A percentile compares a stretch with the other conserved stretches of the same genome.
Evolutionary conservation across 2,797 vertebrate genomes (phyloP).

Genomic region (Amblyraja radiata): DNA sequence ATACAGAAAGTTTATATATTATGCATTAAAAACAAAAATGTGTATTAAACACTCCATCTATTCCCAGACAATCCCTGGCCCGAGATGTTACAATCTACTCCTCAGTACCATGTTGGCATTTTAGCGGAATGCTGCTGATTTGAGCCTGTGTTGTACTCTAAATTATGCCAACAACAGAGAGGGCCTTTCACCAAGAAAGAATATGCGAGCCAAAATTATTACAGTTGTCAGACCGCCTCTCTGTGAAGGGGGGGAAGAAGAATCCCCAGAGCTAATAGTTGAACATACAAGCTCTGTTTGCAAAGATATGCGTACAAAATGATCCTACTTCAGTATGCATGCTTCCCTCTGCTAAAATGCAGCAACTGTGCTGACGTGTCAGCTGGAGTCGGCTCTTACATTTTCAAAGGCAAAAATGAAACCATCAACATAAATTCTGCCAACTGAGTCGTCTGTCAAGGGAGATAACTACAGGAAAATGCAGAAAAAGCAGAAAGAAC

Average conservation of each 20-base stretch:
- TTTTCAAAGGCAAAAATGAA: constrained; percentile 24
- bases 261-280: constrained; percentile 1
- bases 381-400: neutral
- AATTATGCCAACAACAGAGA: neutral
- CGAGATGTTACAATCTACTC: neutral
- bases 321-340: neutral
- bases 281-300: neutral
- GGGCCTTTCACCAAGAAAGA: neutral
- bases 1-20: neutral
- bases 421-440: neutral
- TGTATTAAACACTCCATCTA: neutral
- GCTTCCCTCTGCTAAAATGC: neutral
- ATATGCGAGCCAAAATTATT: neutral
- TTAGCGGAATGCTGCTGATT: neutral
- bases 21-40: neutral
- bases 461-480: neutral
- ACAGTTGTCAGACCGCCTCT: neutral
- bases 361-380: neutral
- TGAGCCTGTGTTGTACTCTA: neutral
- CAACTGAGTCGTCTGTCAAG: constrained; percentile 6
- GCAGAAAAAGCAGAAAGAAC: neutral
- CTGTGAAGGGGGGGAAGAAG: neutral
- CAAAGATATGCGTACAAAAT: neutral
- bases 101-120: neutral
- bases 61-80: neutral